Evolutionary conservation across 2,888 invertebrate species (phyloP).

Genomic region (Lumbricus terrestris): DNA sequence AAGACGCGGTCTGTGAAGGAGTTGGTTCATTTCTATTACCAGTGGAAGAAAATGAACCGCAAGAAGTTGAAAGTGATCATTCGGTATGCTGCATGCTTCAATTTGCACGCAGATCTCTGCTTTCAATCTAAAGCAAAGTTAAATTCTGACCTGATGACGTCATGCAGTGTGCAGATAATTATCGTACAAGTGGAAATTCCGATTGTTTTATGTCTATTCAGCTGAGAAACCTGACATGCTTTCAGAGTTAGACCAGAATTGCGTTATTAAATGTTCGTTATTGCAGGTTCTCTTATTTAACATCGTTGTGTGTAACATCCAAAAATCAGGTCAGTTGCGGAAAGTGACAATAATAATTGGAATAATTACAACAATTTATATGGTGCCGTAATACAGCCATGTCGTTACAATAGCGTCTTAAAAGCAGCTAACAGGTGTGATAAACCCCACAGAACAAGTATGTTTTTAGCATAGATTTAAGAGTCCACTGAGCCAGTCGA

Average conservation of each 20-base stretch:
- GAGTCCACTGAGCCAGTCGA: too few relatives aligned
- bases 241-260: not conserved
- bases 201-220: too few relatives aligned
- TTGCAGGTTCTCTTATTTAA: not conserved
- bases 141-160: not conserved
- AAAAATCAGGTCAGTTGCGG: not conserved
- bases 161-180: not conserved
- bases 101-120: not conserved
- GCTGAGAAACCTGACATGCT: not conserved
- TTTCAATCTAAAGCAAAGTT: too few relatives aligned
- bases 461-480: too few relatives aligned
- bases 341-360: not conserved
- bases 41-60: slow-evolving; percentile 98
- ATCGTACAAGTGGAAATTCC: too few relatives aligned
- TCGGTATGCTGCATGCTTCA: not conserved
- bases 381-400: too few relatives aligned
- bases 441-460: too few relatives aligned
- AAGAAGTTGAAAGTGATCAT: not conserved
- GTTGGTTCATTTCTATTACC: slow-evolving; percentile 83
- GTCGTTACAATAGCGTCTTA: too few relatives aligned
- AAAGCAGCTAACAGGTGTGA: too few relatives aligned
- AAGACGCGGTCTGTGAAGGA: slow-evolving; percentile 91
- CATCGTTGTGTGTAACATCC: not conserved
- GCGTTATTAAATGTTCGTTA: not conserved
- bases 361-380: too few relatives aligned